Conservation (phyloP, 2,797 vertebrate species). For the Labroides dimidiatus region DNA sequence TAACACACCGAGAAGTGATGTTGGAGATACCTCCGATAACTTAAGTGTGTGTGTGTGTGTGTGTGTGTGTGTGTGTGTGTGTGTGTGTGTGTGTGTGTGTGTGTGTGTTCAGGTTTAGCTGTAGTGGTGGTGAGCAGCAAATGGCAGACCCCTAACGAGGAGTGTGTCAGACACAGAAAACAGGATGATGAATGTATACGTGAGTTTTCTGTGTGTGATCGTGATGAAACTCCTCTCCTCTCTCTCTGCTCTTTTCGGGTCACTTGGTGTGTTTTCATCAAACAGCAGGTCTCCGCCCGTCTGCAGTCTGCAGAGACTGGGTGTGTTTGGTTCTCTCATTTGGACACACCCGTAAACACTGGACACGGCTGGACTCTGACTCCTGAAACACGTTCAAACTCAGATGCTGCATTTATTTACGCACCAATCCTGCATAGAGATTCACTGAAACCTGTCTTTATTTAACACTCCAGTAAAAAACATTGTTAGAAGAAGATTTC, state of each 20-base stretch:
- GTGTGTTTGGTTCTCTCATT: slow-evolving; percentile 24
- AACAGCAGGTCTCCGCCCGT: background rate
- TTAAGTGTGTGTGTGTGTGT: slow-evolving; percentile 10
- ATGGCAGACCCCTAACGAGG: background rate
- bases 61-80: slow-evolving; percentile 24
- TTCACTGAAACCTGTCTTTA: background rate
- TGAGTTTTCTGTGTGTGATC: background rate
- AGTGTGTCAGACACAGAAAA: background rate
- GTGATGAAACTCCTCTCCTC: background rate
- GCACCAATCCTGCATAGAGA: background rate
- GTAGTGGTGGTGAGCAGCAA: slow-evolving; percentile 7
- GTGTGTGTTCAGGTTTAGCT: slow-evolving; percentile 2
- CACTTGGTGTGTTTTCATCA: slow-evolving; percentile 5
- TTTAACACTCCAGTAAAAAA: too few relatives aligned
- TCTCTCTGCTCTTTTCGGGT: background rate
- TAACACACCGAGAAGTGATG: slow-evolving; percentile 45
- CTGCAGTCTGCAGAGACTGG: slow-evolving; percentile 52
- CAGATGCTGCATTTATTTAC: too few relatives aligned
- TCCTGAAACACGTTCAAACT: background rate
- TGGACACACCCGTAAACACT: slow-evolving; percentile 25
- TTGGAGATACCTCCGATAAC: slow-evolving; percentile 20
- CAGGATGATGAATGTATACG: background rate
- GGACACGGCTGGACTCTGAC: slow-evolving; percentile 6
- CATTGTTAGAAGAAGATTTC: too few relatives aligned
- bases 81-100: slow-evolving; percentile 18